Conservation (phyloP, 2,888 invertebrate species). For the Spodoptera exigua region DNA sequence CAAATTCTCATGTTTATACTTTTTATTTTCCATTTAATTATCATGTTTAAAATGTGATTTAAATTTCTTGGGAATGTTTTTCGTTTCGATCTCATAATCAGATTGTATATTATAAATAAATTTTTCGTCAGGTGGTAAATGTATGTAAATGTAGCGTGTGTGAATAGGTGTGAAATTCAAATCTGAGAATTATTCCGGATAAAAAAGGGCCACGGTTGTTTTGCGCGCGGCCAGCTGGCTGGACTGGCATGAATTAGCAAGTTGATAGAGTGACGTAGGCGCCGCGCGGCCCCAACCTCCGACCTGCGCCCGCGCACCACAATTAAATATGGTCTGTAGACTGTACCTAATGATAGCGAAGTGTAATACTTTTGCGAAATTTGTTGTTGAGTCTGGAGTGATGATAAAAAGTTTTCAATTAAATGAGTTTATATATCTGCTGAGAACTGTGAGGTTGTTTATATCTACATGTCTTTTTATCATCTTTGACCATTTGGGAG, state of each 20-base stretch:
- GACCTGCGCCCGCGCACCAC: conserved; percentile 64
- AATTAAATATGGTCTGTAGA: conserved; percentile 24
- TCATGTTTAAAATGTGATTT: conserved; percentile 13
- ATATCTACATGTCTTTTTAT: not conserved
- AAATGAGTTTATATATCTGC: not conserved
- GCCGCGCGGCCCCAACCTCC: conserved; percentile 61
- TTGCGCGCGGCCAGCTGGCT: conserved; percentile 64
- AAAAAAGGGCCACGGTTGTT: conserved; percentile 61
- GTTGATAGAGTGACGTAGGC: conserved; percentile 66
- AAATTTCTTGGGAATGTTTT: conserved; percentile 33
- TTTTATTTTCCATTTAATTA: conserved; percentile 11
- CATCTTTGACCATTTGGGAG: not conserved
- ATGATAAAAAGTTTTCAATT: conserved; percentile 2
- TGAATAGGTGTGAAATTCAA: conserved; percentile 54
- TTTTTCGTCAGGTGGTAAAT: conserved; percentile 54
- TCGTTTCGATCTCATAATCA: conserved; percentile 19
- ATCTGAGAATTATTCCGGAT: conserved; percentile 49
- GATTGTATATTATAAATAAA: conserved; percentile 48
- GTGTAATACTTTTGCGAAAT: conserved; percentile 31
- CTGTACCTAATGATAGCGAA: conserved; percentile 36
- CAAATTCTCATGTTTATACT: conserved; percentile 1
- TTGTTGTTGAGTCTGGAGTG: conserved; percentile 31
- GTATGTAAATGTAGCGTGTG: conserved; percentile 43
- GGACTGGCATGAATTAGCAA: conserved; percentile 67
- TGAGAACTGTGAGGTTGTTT: not conserved